These are phyloP conservation scores for Sepiola atlantica DNA, from an alignment of 2,888 invertebrate genomes.

Conservation along the genomic window DNA sequence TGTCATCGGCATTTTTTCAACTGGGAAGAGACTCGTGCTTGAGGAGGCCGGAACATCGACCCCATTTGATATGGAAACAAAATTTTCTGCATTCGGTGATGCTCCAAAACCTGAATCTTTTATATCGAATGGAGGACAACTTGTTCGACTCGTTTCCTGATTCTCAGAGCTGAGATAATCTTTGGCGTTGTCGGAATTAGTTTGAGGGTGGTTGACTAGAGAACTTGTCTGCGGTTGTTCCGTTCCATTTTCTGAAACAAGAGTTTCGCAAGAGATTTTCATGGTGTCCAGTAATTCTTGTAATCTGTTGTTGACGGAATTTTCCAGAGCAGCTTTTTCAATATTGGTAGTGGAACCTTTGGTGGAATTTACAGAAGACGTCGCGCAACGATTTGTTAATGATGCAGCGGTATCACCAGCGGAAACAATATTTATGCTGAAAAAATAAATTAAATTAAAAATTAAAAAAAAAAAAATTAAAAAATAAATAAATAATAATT, in stretches of 20 bases:
- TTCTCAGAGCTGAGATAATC: neutral
- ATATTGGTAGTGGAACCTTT: neutral
- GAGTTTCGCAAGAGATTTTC: neutral
- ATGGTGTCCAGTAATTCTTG: neutral
- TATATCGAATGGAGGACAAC: neutral
- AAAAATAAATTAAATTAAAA: neutral
- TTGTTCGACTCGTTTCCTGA: neutral
- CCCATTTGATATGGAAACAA: neutral
- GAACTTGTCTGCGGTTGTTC: neutral
- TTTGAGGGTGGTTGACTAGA: neutral
- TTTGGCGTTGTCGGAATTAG: neutral
- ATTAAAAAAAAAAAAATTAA: neutral
- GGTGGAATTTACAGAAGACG: neutral
- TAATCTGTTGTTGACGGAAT: neutral
- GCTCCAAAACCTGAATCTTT: neutral
- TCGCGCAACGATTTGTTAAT: neutral
- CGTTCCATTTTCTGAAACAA: neutral
- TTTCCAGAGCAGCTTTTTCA: neutral
- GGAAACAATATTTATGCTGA: neutral
- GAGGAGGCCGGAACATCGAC: neutral
- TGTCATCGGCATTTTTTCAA: neutral
- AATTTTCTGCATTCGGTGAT: neutral
- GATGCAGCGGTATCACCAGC: slow-evolving; percentile 3
- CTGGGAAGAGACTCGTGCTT: neutral
- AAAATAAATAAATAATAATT: neutral